Evolutionary conservation across 2,888 invertebrate species (phyloP), one percentile per base, ranked within the genome.

Genomic region (Proisotoma minuta): DNA sequence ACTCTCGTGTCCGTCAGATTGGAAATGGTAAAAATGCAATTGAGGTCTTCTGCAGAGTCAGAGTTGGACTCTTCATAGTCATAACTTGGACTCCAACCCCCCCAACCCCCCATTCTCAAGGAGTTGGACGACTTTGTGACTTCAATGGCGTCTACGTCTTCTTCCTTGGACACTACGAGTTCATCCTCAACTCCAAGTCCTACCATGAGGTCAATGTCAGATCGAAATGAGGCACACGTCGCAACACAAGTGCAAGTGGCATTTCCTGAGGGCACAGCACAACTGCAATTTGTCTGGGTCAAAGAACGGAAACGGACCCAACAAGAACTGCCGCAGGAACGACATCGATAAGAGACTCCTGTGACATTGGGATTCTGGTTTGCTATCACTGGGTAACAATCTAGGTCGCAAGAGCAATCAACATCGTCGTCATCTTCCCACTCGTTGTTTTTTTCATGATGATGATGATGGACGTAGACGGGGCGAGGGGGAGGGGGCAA

Each of bases 401-500:
- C 62, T 8, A 62, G 27, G 50, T 69, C 69, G 59, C 69, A 69
- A 10, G 62, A 64, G 39, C 69, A 69, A 2, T 69, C 66, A 20
- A 56, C 61, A 10, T 69, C 69, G 0, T 66, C 66, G 12, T 56
- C 53, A 15, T 56, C 54, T 10, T 47, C 40, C 43, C 43, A 43
- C 12, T 22, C 50, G 4, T 50, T 23, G 5, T 4, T 12, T 5
- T 23, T 15, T 12, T 50, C 50, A 34, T 34, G 15, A 15, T 34
- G 39, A n/a, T n/a, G n/a, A n/a, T n/a, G n/a, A n/a, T n/a, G 61
- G 4, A 22, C 28, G 29, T 64, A 52, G 28, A 58, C 60, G 24
- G 50, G 39, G 1, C 23, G 43, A 50, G 18, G 23, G 1, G 34
- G 48, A 24, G 8, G 24, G 18, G 62, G 59, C 34, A 34, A 8